phyloP scores from a whole-genome alignment of 2,888 invertebrate species.

The Homarus gammarus region DNA sequence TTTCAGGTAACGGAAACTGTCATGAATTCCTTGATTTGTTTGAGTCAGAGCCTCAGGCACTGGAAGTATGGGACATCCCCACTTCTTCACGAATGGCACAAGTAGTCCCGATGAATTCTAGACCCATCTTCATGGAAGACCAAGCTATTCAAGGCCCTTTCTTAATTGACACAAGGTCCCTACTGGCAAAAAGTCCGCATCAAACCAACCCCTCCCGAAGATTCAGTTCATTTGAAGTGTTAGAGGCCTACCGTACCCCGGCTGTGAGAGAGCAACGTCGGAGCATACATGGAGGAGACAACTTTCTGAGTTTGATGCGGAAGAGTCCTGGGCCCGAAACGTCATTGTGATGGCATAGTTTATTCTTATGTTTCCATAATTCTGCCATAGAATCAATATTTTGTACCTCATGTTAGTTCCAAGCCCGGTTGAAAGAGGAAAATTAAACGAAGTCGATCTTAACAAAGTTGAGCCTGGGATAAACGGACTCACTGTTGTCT shows the following conservation, averaged over 20 bases:
- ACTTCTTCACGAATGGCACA: neutral
- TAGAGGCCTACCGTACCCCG: neutral
- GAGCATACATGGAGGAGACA: neutral
- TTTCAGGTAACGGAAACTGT: neutral
- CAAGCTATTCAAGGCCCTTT: neutral
- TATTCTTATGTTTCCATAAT: too few species aligned
- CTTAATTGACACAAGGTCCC: neutral
- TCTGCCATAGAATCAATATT: too few species aligned
- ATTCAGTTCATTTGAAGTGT: neutral
- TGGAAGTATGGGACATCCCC: neutral
- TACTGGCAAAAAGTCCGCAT: neutral
- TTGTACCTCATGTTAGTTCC: too few species aligned
- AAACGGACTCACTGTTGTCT: too few species aligned
- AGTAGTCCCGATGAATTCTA: neutral
- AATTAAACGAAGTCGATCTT: too few species aligned
- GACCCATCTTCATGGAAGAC: neutral
- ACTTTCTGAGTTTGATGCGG: neutral
- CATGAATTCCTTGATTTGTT: neutral
- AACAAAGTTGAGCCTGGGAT: too few species aligned
- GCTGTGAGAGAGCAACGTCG: neutral
- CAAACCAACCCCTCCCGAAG: neutral
- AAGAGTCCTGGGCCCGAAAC: too few species aligned
- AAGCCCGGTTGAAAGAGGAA: too few species aligned
- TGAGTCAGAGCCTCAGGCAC: neutral
- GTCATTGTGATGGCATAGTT: too few species aligned